Percentiles rank a stretch among this genome's conserved stretches.
These are phyloP conservation scores for Piaya cayana DNA, from an alignment of 2,113 vertebrate genomes.

Conservation along the genomic window DNA sequence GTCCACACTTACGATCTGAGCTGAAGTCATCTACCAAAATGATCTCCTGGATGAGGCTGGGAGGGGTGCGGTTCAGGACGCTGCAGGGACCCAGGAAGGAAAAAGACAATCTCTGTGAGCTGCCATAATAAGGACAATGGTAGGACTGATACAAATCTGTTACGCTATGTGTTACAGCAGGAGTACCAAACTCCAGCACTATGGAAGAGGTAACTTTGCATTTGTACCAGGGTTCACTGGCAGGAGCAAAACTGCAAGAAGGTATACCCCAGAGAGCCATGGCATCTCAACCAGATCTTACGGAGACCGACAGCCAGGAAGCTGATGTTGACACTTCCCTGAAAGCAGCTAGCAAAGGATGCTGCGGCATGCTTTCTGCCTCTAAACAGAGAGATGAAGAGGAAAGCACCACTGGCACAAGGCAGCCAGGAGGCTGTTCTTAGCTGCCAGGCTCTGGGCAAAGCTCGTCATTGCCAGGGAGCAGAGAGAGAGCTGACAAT, in stretches of 20 bases:
- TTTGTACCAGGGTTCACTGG: not conserved
- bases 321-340: not conserved
- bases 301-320: not conserved
- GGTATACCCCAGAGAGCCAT: not conserved
- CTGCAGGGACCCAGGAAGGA: constrained; percentile 68
- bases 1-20: constrained; percentile 87
- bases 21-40: constrained; percentile 99
- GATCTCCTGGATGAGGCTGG: constrained; percentile 91
- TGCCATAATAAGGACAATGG: not conserved
- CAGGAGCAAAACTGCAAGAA: not conserved
- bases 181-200: not conserved
- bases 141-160: not conserved
- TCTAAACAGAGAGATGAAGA: not conserved
- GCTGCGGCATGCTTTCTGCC: not conserved
- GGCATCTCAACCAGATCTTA: not conserved
- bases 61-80: constrained; percentile 89
- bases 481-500: not conserved
- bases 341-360: not conserved
- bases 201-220: not conserved
- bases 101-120: not conserved
- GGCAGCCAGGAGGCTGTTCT: not conserved
- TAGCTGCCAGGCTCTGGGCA: not conserved
- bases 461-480: not conserved
- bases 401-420: not conserved
- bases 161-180: not conserved